Percentiles rank a stretch among this genome's conserved stretches.
These are phyloP conservation scores for Gavialis gangeticus DNA, from an alignment of 2,113 vertebrate species.

Conservation along the genomic window DNA sequence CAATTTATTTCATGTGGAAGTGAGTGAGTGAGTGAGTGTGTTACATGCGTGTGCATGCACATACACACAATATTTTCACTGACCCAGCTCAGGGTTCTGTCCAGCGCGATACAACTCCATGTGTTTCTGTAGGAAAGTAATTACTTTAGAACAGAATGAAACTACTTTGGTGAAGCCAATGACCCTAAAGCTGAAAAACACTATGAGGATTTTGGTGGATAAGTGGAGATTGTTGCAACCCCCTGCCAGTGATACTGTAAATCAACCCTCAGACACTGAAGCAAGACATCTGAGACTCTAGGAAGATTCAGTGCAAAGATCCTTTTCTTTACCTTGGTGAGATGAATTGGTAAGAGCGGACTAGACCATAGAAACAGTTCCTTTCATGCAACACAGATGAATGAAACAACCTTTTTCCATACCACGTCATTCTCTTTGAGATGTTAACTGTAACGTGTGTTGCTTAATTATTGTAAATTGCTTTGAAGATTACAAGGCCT, in stretches of 20 bases:
- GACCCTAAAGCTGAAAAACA: slow-evolving; percentile 24
- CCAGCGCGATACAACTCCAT: neutral
- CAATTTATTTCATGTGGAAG: neutral
- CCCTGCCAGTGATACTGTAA: slow-evolving; percentile 21
- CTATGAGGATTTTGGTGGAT: neutral
- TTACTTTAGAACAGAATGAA: neutral
- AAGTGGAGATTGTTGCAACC: neutral
- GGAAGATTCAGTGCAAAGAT: slow-evolving; percentile 24
- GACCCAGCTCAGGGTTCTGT: neutral
- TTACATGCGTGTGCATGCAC: too few relatives aligned
- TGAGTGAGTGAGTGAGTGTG: neutral
- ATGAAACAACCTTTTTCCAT: slow-evolving; percentile 34
- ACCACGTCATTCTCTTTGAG: slow-evolving; percentile 41
- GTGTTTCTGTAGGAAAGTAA: neutral
- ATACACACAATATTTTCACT: neutral
- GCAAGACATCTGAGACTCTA: neutral
- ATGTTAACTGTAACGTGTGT: slow-evolving; percentile 61
- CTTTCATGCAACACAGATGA: slow-evolving; percentile 52
- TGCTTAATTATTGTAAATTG: slow-evolving; percentile 41
- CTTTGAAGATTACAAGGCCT: slow-evolving; percentile 63
- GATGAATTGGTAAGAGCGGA: neutral
- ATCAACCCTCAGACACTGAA: slow-evolving; percentile 34
- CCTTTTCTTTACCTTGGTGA: neutral
- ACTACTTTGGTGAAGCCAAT: neutral
- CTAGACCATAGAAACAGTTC: neutral